Base-by-base conservation (phyloP, 2,888 invertebrate genomes). In the Ptycholaimellus sp. region DNA sequence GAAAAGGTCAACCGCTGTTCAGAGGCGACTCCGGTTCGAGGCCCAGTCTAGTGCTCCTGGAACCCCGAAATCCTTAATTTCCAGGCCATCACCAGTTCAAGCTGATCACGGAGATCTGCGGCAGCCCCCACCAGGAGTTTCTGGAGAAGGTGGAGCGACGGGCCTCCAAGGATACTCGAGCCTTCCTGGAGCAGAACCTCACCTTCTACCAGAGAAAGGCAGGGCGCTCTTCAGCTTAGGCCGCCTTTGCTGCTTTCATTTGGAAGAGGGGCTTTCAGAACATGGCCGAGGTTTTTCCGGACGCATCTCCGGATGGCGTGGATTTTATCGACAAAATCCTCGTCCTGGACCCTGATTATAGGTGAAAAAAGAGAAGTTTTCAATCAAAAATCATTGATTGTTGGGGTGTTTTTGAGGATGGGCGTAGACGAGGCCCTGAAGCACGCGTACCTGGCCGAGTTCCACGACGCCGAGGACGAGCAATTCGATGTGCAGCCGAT, bases 251-350 rank as follows among this genome's bases (percentile, higher is more conserved):
- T n/a, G n/a, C n/a, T n/a, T n/a, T n/a, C n/a, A n/a, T n/a, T n/a
- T n/a, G n/a, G n/a, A n/a, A n/a, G n/a, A n/a, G n/a, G n/a, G n/a
- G n/a, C n/a, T n/a, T n/a, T n/a, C n/a, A n/a, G n/a, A n/a, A n/a
- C n/a, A n/a, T n/a, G n/a, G 28, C 40, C 1, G 43, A 41, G 13
- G 44, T 43, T 3, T 43, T 35, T 13, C 25, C 25, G 14, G 25
- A 18, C 7, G 17, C 27, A 3, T 25, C 18, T 27, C 35, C 35
- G 3, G 13, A 25, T 19, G 45, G 51, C 9, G 43, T 50, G 29
- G 52, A 53, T 36, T 45, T 53, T 19, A 36, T 53, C 11, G 50
- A 53, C 37, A 45, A 47, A 25, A 38, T 53, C 27, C 43, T 53
- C 5, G 51, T 53, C 5, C 32, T 53, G 29, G 53, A 53, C 37